Evolutionary conservation across 2,888 invertebrate genomes (phyloP).

Genomic region (Zygogramma bicolorata): DNA sequence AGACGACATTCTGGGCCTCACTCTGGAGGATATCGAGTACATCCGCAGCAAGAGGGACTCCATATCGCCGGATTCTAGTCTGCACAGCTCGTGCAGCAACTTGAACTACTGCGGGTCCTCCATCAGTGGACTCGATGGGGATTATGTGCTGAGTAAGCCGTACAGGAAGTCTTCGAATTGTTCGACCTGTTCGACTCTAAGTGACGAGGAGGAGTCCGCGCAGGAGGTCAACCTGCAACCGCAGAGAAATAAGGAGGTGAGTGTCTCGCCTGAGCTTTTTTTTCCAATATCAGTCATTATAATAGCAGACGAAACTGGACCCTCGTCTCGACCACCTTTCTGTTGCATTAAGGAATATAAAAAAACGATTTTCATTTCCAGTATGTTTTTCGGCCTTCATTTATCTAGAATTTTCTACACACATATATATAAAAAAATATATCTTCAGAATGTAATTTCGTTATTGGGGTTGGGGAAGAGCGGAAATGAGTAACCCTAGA

Average conservation of each 20-base stretch:
- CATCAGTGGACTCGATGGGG: conserved; percentile 70
- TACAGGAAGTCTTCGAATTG: conserved; percentile 79
- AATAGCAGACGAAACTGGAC: no score
- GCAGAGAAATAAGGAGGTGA: conserved; percentile 43
- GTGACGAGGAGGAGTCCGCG: conserved; percentile 76
- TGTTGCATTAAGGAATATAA: no score
- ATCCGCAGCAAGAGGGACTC: conserved; percentile 68
- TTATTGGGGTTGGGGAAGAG: no score
- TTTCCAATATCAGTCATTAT: no score
- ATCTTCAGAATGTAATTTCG: no score
- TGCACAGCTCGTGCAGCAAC: conserved; percentile 72
- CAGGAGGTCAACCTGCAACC: conserved; percentile 58
- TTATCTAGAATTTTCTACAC: no score
- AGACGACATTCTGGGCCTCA: conserved; percentile 75
- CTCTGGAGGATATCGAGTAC: conserved; percentile 73
- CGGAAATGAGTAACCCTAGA: no score
- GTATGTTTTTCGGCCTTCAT: no score
- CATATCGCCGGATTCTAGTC: conserved; percentile 70
- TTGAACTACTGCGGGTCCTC: conserved; percentile 72
- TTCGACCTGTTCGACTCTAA: conserved; percentile 80
- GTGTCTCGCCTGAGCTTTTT: no score
- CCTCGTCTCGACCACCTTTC: no score
- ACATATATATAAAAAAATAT: no score
- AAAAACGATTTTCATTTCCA: no score
- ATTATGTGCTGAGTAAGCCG: conserved; percentile 70